These are phyloP conservation scores for Acridotheres tristis DNA, from an alignment of 2,797 vertebrate genomes.

Conservation along the genomic window DNA sequence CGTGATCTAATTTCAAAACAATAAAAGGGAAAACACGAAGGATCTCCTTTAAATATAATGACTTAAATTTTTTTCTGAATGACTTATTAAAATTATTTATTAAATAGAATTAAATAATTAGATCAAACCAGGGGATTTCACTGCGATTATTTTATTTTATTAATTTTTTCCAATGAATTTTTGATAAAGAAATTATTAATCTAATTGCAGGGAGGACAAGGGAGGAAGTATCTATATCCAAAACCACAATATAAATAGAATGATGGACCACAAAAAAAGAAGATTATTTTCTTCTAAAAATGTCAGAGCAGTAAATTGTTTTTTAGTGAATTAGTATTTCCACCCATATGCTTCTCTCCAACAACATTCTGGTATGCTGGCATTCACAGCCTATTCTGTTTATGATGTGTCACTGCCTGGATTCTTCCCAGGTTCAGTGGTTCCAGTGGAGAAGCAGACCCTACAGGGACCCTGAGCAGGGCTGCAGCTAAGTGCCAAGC, in stretches of 20 bases:
- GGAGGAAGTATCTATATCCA: not conserved
- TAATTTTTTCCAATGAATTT: not conserved
- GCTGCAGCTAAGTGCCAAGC: not conserved
- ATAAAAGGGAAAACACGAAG: not conserved
- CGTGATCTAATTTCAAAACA: not conserved
- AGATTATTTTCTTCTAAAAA: not conserved
- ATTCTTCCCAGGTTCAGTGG: not conserved
- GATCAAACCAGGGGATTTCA: not conserved
- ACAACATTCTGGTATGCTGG: conserved; percentile 47
- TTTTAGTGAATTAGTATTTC: conserved; percentile 22
- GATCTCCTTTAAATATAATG: not conserved
- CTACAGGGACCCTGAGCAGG: not conserved
- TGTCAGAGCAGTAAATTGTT: not conserved
- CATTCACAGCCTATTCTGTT: conserved; percentile 19
- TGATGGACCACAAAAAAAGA: not conserved
- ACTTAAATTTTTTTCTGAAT: not conserved
- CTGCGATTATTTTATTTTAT: not conserved
- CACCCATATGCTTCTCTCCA: conserved; percentile 46
- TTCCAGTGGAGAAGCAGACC: not conserved
- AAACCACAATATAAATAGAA: not conserved
- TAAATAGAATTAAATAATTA: not conserved
- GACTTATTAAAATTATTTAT: too few species aligned
- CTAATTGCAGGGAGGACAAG: not conserved
- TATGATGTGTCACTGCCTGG: conserved; percentile 6
- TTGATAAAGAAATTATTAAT: not conserved